These are phyloP conservation scores for Trichacis sp. DNA, from an alignment of 2,888 invertebrate species.

Conservation along the genomic window DNA sequence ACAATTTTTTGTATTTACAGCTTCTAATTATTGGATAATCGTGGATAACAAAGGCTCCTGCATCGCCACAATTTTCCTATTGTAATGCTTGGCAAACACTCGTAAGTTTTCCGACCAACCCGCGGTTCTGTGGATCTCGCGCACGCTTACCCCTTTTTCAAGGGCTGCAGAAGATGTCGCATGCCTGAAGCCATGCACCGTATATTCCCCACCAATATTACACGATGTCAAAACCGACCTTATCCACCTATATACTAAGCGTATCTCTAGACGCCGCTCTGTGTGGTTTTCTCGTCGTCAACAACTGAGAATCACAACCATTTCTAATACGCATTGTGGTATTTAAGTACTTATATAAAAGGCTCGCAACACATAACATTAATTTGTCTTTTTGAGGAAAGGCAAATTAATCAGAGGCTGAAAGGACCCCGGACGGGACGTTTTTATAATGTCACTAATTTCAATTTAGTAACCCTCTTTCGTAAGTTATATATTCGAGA, in stretches of 20 bases:
- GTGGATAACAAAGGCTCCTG: background rate
- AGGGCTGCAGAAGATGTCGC: slow-evolving; percentile 23
- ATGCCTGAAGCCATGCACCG: slow-evolving; percentile 30
- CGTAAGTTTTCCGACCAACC: slow-evolving; percentile 16
- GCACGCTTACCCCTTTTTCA: slow-evolving; percentile 6
- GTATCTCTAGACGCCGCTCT: slow-evolving; percentile 3
- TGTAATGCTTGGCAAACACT: slow-evolving; percentile 15
- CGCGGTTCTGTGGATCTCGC: slow-evolving; percentile 11
- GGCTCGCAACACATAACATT: slow-evolving; percentile 10
- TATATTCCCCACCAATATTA: slow-evolving; percentile 17
- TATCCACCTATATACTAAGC: slow-evolving; percentile 25
- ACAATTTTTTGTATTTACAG: too few species aligned
- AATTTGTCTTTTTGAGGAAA: slow-evolving; percentile 8
- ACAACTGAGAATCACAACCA: slow-evolving; percentile 7
- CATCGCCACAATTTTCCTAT: slow-evolving; percentile 1
- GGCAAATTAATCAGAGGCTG: slow-evolving; percentile 24
- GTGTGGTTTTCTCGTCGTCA: slow-evolving; percentile 17
- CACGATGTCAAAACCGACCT: slow-evolving; percentile 4
- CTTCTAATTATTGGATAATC: too few species aligned
- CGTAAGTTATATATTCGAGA: background rate
- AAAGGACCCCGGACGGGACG: slow-evolving; percentile 11
- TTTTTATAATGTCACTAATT: slow-evolving; percentile 24
- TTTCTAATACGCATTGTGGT: slow-evolving; percentile 1
- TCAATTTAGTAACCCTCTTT: slow-evolving; percentile 13
- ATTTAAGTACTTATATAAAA: slow-evolving; percentile 11